phyloP scores from a whole-genome alignment of 2,797 vertebrate species.

The Sylvia borin region DNA sequence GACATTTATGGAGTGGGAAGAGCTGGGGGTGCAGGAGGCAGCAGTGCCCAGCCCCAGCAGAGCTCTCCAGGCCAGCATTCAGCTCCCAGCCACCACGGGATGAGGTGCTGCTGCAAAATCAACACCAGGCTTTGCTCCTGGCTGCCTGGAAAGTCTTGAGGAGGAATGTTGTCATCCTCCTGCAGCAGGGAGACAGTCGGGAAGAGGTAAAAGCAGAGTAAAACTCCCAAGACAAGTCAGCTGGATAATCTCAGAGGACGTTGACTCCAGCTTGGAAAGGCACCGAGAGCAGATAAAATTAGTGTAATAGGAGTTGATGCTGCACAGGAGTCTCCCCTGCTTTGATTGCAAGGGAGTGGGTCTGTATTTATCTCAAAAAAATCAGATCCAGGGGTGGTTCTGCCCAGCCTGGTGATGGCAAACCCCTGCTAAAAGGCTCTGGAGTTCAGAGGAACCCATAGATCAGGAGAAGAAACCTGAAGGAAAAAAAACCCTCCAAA shows the following conservation, averaged over 20 bases:
- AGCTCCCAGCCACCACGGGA: rapidly evolving
- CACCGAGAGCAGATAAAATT: conserved; percentile 66
- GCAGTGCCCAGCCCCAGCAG: not conserved
- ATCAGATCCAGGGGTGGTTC: not conserved
- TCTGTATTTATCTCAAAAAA: not conserved
- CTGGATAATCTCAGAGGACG: conserved; percentile 55
- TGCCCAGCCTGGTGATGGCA: not conserved
- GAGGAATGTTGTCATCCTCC: not conserved
- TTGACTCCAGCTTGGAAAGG: conserved; percentile 32
- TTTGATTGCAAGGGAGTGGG: not conserved
- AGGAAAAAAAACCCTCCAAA: not conserved
- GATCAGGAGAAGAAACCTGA: not conserved
- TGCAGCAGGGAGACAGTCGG: not conserved
- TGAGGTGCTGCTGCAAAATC: not conserved
- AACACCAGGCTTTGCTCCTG: not conserved
- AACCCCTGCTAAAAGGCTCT: not conserved
- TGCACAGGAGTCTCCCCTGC: conserved; percentile 9
- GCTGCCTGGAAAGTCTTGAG: not conserved
- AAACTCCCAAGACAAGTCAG: not conserved
- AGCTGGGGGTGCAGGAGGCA: not conserved
- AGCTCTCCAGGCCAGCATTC: not conserved
- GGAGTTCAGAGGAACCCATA: not conserved
- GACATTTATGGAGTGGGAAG: not conserved
- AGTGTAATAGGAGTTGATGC: conserved; percentile 65
- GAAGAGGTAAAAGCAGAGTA: not conserved